phyloP scores from a whole-genome alignment of 2,888 invertebrate genomes.

The Apotomis capreana region DNA sequence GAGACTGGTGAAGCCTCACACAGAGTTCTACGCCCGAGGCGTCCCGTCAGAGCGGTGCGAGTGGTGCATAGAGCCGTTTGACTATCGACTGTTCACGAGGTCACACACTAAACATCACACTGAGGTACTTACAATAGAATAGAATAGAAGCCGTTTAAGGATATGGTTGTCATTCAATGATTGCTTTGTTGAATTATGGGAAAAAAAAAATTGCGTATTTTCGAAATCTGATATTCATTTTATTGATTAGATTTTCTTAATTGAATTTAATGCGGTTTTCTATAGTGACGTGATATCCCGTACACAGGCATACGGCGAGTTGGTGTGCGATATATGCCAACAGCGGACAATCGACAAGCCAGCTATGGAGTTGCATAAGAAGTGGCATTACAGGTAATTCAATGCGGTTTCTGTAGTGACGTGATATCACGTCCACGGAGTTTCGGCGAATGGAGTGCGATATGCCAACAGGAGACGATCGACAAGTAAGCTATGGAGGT shows the following conservation, averaged over 20 bases:
- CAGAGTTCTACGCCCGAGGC: neutral
- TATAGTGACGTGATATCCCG: neutral
- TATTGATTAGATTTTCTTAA: too few species aligned
- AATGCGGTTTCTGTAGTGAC: too few species aligned
- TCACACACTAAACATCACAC: neutral
- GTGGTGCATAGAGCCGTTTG: neutral
- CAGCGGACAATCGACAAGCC: neutral
- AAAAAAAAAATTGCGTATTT: too few species aligned
- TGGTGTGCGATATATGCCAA: constrained; percentile 1
- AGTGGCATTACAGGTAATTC: constrained; percentile 1
- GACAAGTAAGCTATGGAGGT: too few species aligned
- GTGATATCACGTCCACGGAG: too few species aligned
- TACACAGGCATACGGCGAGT: neutral
- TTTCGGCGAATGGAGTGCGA: too few species aligned
- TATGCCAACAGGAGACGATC: too few species aligned
- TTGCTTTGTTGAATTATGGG: too few species aligned
- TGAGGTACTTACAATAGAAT: neutral
- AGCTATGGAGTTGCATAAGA: neutral
- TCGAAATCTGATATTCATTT: too few species aligned
- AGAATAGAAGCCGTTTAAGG: too few species aligned
- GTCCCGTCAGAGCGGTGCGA: neutral
- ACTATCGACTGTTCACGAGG: neutral
- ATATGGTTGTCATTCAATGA: too few species aligned
- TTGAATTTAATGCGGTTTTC: too few species aligned
- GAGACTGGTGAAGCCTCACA: neutral